Evolutionary conservation across 92 coral and sea anemone genomes (phyloP), one percentile per base, ranked within the genome.

Genomic region (Scolanthus callimorphus): DNA sequence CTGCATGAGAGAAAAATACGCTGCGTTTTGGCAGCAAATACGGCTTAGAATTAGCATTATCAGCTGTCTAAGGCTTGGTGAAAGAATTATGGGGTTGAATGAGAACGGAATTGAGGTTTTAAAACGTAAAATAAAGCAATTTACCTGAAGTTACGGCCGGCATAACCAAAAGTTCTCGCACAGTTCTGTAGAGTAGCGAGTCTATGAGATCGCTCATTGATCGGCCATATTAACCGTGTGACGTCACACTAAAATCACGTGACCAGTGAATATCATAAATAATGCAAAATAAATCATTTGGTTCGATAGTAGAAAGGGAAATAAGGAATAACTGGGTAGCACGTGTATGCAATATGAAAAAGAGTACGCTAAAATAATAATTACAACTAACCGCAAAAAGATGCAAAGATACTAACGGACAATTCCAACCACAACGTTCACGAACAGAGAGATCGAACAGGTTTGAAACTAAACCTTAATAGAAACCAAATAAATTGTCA

Each of bases 131-230:
- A 38, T 39, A 56, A 21, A 48, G 57, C 17, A 37, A 67, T 61
- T 79, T 92, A 92, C 98, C 98, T 92, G 95, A 88, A 60, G 98
- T 92, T 46, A 92, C 98, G 60, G 98, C 98, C 91, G 98, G 98
- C 98, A 92, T 92, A 70, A 80, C 98, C 52, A 46, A 83, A 65
- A 59, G 72, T 61, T 84, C n/a, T n/a, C n/a, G n/a, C n/a, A n/a
- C n/a, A n/a, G n/a, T n/a, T n/a, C n/a, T n/a, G n/a, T n/a, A n/a
- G n/a, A n/a, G n/a, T n/a, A n/a, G n/a, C n/a, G n/a, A n/a, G n/a
- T n/a, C n/a, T n/a, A n/a, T n/a, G n/a, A n/a, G n/a, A n/a, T n/a
- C n/a, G n/a, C n/a, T 71, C 73, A 73, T 78, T 60, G 66, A 74
- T 49, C 62, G 57, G 47, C 80, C 74, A 78, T 69, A 43, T 65